Conservation (phyloP, 2,797 vertebrate species). For the Vireo griseus region DNA sequence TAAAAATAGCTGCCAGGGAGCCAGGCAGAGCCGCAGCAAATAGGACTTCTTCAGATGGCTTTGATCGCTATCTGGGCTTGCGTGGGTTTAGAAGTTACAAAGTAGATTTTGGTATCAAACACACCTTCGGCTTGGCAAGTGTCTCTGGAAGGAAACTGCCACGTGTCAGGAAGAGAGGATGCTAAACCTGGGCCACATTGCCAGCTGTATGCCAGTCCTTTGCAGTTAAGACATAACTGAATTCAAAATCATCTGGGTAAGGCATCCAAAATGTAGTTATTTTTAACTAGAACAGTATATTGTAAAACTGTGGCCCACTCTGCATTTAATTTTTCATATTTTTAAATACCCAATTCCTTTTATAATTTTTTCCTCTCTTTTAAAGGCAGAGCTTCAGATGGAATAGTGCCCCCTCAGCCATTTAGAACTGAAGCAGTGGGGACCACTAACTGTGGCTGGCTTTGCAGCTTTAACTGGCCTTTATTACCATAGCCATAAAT, state of each 20-base stretch:
- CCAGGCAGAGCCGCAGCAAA: constrained; percentile 24
- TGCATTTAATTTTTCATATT: constrained; percentile 10
- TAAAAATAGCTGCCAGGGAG: constrained; percentile 50
- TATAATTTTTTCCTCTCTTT: not conserved
- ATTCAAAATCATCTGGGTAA: constrained; percentile 27
- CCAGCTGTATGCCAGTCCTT: not conserved
- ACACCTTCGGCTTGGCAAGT: not conserved
- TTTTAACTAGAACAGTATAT: constrained; percentile 20
- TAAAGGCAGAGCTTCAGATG: not conserved
- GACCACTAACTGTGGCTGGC: constrained; percentile 50
- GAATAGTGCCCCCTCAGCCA: not conserved
- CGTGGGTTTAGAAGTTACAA: constrained; percentile 26
- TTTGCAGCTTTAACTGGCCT: constrained; percentile 74
- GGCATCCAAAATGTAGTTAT: constrained; percentile 34
- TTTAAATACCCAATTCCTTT: not conserved
- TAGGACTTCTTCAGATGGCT: not conserved
- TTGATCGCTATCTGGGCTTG: constrained; percentile 41
- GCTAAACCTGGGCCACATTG: not conserved
- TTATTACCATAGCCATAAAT: constrained; percentile 78
- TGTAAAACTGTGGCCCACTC: not conserved
- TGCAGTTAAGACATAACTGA: not conserved
- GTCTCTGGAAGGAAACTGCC: constrained; percentile 26
- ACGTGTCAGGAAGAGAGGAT: not conserved
- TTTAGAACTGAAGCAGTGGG: constrained; percentile 27
- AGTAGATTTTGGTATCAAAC: constrained; percentile 36